Base-by-base conservation (phyloP, 2,888 invertebrate species). In the Copidosoma aretas region DNA sequence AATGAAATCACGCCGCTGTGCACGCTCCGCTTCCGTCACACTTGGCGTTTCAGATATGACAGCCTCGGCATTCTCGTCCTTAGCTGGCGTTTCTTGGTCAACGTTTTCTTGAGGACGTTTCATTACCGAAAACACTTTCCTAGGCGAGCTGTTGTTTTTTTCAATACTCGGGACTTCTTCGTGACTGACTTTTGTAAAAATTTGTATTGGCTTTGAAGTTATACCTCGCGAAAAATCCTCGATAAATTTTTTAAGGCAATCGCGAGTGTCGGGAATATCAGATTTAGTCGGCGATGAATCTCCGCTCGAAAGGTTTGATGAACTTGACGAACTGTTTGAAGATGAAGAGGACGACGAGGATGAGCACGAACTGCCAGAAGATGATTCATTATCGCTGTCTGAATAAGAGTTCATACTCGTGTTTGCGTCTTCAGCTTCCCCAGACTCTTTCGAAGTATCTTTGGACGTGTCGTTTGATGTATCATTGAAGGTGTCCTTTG, bases 1-100 rank as follows among this genome's bases (percentile, higher is more conserved):
- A 3, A 78, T 15, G n/a, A 68, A 78, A 12, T 82, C 81, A 2
- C 80, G 66, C 1, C 80, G 21, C 39, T 63, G 76, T 10, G 81
- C 82, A 1, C 81, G 67, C 1, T 80, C 81, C 0, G 68, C 39
- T 69, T 82, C 81, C 0, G 82, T 79, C 60, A 81, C 79, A 46
- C 76, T 80, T 0, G 83, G 83, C 1, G 83, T 83, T 56, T 82
- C 83, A 1, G 80, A 80, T 66, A 83, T 83, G 17, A 76, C 73
- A 1, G 77, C 78, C 60, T 83, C 82, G 1, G 75, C 67, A 60
- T 71, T 71, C 0, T 83, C 81, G 21, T 81, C 78, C 54, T 83
- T 83, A 0, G 75, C 79, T 5, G 83, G 83, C 0, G 82, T 83
- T 71, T 83, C 83, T 52, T 75, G 74, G 17, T 67, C 60, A 4